Base-by-base conservation (phyloP, 2,797 vertebrate genomes). In the Scleropages formosus region DNA sequence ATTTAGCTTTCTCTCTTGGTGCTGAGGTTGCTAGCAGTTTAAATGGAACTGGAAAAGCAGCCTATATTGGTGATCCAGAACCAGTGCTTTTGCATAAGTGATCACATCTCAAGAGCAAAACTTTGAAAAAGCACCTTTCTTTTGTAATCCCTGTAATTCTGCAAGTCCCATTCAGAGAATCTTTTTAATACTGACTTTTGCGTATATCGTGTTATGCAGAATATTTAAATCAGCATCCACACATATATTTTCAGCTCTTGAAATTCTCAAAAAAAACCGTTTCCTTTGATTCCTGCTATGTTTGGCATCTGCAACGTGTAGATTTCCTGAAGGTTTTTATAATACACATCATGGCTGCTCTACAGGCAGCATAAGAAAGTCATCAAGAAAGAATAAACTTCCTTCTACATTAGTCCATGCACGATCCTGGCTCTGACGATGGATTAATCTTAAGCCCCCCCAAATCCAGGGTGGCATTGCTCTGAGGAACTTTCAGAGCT, bases 401-500 rank as follows among this genome's bases (percentile, higher is more conserved):
- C 31, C 65, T 47, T 49, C 44, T 71, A 58, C 63, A 44, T 61
- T 76, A 68, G 89, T 91, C 90, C 90, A 90, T 87, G 87, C 91
- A 85, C 86, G 91, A 92, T 92, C 92, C 93, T 90, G 82, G 83
- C 79, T 81, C 85, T 80, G 88, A 89, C 91, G 85, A 82, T 78
- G 84, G 92, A 92, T 93, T 93, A 92, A 82, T 81, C 83, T 81
- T 90, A 94, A 93, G 71, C 87, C 91, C 86, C 82, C 67, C 78
- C 66, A 88, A 92, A 91, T 90, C 91, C 90, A 81, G 81, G 84
- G 84, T 82, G 88, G 83, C 87, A 85, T 86, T 90, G 91, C 93
- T 92, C 92, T 83, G 68, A 80, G 86, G 86, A 91, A 88, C 89
- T 91, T 92, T 89, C 85, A 87, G 90, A 92, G 91, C 90, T 92